phyloP scores from a whole-genome alignment of 2,888 invertebrate species.

The Timandra comae region DNA sequence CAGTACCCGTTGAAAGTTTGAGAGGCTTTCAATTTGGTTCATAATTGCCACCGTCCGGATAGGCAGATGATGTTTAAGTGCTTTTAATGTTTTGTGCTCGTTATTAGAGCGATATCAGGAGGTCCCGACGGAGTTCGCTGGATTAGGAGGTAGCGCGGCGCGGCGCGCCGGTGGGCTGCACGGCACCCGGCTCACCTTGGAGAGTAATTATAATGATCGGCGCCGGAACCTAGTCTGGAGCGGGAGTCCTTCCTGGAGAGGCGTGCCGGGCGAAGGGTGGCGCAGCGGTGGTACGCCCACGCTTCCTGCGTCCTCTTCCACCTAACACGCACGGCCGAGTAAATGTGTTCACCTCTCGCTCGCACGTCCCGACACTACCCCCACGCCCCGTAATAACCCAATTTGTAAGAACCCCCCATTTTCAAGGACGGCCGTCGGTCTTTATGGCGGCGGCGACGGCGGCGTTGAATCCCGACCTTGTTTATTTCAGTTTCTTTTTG shows the following conservation, averaged over 20 bases:
- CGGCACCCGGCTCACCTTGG: slow-evolving; percentile 69
- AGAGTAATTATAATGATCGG: slow-evolving; percentile 77
- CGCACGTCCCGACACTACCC: slow-evolving; percentile 57
- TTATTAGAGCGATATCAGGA: slow-evolving; percentile 55
- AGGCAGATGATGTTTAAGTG: slow-evolving; percentile 57
- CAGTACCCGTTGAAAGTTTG: slow-evolving; percentile 37
- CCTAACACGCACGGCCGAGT: slow-evolving; percentile 18
- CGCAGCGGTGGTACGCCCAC: slow-evolving; percentile 69
- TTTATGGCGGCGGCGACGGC: slow-evolving; percentile 74
- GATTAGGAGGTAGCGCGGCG: slow-evolving; percentile 45
- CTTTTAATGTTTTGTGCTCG: slow-evolving; percentile 61
- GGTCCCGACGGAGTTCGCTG: slow-evolving; percentile 49
- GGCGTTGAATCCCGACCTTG: slow-evolving; percentile 77
- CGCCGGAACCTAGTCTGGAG: slow-evolving; percentile 69
- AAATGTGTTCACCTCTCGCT: slow-evolving; percentile 40
- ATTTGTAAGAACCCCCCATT: slow-evolving; percentile 77
- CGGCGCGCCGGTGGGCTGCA: slow-evolving; percentile 60
- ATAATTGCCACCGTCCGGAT: slow-evolving; percentile 55
- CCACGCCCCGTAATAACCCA: slow-evolving; percentile 74
- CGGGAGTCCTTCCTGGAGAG: slow-evolving; percentile 70
- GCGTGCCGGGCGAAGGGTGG: slow-evolving; percentile 68
- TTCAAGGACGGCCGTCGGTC: slow-evolving; percentile 78
- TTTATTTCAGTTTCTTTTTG: slow-evolving; percentile 77
- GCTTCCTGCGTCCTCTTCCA: slow-evolving; percentile 46
- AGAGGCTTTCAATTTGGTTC: slow-evolving; percentile 53